Base-by-base conservation (phyloP, 1,140 invertebrate genomes). In the Octopus bimaculoides region DNA sequence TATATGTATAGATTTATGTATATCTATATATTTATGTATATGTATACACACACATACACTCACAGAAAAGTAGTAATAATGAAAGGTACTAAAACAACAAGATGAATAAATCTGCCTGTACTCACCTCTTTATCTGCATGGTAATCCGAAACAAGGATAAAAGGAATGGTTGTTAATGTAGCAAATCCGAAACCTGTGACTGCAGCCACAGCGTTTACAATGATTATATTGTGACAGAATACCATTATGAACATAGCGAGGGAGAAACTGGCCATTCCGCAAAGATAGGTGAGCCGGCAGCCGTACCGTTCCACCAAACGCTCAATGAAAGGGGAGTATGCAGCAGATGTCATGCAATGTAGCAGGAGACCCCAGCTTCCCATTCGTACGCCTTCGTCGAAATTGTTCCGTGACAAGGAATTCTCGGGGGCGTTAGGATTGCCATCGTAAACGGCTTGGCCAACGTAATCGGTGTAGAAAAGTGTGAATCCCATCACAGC, bases 381-480 rank as follows among this genome's bases (percentile, higher is more conserved):
- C 89, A 91, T 91, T 54, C 91, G 84, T 0, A 92, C 91, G 7
- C 91, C 91, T 80, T 91, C 88, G 82, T 92, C 91, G 84, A 91
- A 92, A 7, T 86, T 81, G 41, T 82, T 82, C 2, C 88, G 83
- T 56, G 85, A 78, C n/a, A 82, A 73, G 10, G 89, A 88, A 78
- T 84, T 86, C 41, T 87, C 87, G 5, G 85, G 85, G 6, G 88
- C 90, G 82, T 90, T 90, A 4, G 91, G 91, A 76, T 90, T 87
- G 4, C 91, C 91, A 14, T 84, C 83, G 83, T 91, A 92, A 20
- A 92, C 89, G 41, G 88, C 88, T 84, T 92, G 89, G 4, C 90
- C 91, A 10, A 92, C 90, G 87, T 88, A 92, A 84, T 92, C 91
- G n/a, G 91, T 91, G 83, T 90, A 92, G 82, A 91, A 92, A 78